Evolutionary conservation across 2,888 invertebrate genomes (phyloP), one percentile per base, ranked within the genome.

Genomic region (Anthrax anthrax): DNA sequence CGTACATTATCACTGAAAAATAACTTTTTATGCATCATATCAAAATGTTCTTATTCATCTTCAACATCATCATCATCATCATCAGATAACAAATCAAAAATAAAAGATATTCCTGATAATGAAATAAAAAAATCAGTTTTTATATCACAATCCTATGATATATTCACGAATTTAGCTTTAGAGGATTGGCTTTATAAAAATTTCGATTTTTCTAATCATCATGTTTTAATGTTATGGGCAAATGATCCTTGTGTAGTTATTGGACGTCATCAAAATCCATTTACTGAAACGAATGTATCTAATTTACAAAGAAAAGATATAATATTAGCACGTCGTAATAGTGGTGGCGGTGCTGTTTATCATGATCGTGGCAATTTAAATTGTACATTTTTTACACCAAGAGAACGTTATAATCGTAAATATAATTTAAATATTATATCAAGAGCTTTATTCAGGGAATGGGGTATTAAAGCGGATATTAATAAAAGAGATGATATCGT

Each of bases 201-300:
- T 61, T 81, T 80, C 64, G 81, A 91, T 64, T 87, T 94, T 56
- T 74, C 75, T 6, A 77, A 83, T 50, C 84, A 86, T 61, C 86
- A 90, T 64, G 75, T 94, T 3, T 72, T 97, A 62, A 76, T 96
- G 67, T 71, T 97, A 47, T 97, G 95, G 92, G 78, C 83, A 45
- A 98, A 96, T 66, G 77, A 83, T 54, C 95, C 96, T 0, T 86
- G 91, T 62, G 88, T 98, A 45, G 95, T 98, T 6, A 81, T 97
- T 62, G 98, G 98, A 8, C 78, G 90, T 47, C 90, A 96, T 67
- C 97, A 97, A 67, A 98, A 98, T 69, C 92, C 95, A 1, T 98
- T 95, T 85, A 65, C 81, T 32, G 97, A 98, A 66, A 83, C 88
- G 2, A 86, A 96, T 65, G 70, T 89, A 3, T 73, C 78, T 3